Evolutionary conservation across 1,140 invertebrate genomes (phyloP), one percentile per base, ranked within the genome.

Genomic region (Stegodyphus mimosarum): DNA sequence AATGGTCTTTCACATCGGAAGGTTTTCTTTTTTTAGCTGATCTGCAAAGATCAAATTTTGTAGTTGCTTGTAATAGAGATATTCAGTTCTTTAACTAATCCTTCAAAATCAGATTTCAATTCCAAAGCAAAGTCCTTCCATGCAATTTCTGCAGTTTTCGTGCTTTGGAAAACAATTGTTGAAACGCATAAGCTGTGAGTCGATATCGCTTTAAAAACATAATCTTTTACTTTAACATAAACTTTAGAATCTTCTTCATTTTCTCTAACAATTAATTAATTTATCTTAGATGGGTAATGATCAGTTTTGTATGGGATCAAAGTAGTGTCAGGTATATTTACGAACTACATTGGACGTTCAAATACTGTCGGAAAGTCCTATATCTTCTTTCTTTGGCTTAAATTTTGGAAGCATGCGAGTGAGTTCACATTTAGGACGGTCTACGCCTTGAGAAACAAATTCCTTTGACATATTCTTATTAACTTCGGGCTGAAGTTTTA

Each of bases 251-350:
- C 55, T 5, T 60, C 55, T 60, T 60, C 5, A 49, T 15, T 70
- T 70, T 70, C 69, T 70, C 69, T 70, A 70, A 10, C 69, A 33
- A 70, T 6, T 70, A 70, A 10, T 49, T 70, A 6, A 70, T 70
- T 52, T 70, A 70, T 70, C 18, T 70, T 7, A 33, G 6, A n/a
- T n/a, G 1, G 69, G 15, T 49, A 70, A 70, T 70, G 33, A 70
- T 7, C 67, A 33, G 48, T 70, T 18, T 52, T 9, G 15, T 70
- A 70, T 49, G 69, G 33, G 17, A 70, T 70, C 69, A 15, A 66
- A 10, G 6, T 70, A 10, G 17, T 48, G 6, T 70, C 69, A 70
- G 69, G 33, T 70, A 70, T 70, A 70, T 70, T 49, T 11, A 70
- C 69, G 7, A 70, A 70, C 48, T 70, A 52, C 15, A 70, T 2